A percentile compares a stretch with the other conserved stretches of the same genome.
phyloP scores from a whole-genome alignment of 2,113 vertebrate genomes.

The Mesoclemmys tuberculata region DNA sequence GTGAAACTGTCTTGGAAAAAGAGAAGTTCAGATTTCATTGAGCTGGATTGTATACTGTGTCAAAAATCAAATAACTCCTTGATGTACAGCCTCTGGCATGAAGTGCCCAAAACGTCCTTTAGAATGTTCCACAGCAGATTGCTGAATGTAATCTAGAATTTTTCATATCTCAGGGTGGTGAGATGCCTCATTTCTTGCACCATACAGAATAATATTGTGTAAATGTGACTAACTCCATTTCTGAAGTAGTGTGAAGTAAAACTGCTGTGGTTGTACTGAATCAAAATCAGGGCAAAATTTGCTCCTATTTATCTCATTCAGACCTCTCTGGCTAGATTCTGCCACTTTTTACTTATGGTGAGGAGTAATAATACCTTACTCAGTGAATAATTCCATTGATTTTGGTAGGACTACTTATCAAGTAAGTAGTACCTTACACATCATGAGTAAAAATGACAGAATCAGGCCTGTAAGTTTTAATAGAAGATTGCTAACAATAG shows the following conservation, averaged over 20 bases:
- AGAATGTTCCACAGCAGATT: neutral
- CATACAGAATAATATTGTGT: fast-evolving
- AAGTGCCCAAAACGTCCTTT: neutral
- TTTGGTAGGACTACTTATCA: neutral
- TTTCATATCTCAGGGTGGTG: neutral
- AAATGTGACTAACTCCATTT: neutral
- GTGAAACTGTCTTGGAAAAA: neutral
- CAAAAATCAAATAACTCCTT: neutral
- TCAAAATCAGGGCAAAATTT: neutral
- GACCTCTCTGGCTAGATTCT: neutral
- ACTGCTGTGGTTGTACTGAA: neutral
- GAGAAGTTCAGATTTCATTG: neutral
- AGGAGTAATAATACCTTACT: neutral
- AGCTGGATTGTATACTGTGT: neutral
- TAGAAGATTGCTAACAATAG: neutral
- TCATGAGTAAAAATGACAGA: neutral
- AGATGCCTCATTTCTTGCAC: neutral
- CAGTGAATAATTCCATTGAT: neutral
- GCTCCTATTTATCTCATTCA: fast-evolving
- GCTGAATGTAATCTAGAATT: neutral
- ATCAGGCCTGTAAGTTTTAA: neutral
- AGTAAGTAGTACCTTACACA: neutral
- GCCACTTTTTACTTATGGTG: neutral
- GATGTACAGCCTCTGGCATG: neutral
- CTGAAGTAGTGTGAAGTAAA: neutral